A percentile compares a stretch with the other conserved stretches of the same genome.
phyloP scores from a whole-genome alignment of 2,113 vertebrate species.

The Tenebrosternarchus preto region DNA sequence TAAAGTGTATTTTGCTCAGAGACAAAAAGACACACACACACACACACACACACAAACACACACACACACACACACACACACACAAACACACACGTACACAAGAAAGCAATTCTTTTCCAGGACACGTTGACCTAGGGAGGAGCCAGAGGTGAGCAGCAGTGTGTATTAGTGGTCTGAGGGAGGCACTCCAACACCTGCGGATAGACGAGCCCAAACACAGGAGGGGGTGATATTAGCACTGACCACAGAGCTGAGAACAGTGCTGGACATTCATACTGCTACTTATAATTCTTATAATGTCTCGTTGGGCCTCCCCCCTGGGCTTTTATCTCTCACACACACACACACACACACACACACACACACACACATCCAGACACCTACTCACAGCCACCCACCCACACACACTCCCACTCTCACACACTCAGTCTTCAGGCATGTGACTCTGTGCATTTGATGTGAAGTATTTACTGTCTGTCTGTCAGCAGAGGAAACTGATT shows the following conservation, averaged over 20 bases:
- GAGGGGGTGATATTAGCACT: constrained; percentile 44
- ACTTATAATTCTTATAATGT: constrained; percentile 36
- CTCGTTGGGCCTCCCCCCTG: constrained; percentile 46
- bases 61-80: too few species aligned
- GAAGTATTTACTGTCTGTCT: constrained; percentile 37
- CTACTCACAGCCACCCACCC: too few species aligned
- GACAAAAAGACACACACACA: too few species aligned
- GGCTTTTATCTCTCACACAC: constrained; percentile 25
- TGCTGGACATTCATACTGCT: constrained; percentile 31
- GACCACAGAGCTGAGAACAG: constrained; percentile 26
- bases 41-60: neutral
- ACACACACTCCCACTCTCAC: neutral
- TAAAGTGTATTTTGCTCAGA: neutral
- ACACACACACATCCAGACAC: constrained; percentile 34
- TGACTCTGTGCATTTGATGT: constrained; percentile 32
- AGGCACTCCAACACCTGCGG: neutral
- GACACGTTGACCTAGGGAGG: neutral
- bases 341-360: neutral
- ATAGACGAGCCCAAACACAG: constrained; percentile 22
- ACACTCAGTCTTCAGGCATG: constrained; percentile 22
- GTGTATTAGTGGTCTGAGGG: neutral
- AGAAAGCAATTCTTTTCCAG: constrained; percentile 1
- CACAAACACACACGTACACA: neutral
- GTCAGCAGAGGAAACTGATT: constrained; percentile 36
- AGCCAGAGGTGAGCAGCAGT: constrained; percentile 1